These are phyloP conservation scores for Diplosoma virens DNA, from an alignment of 23 tunicate genomes.

Conservation along the genomic window DNA sequence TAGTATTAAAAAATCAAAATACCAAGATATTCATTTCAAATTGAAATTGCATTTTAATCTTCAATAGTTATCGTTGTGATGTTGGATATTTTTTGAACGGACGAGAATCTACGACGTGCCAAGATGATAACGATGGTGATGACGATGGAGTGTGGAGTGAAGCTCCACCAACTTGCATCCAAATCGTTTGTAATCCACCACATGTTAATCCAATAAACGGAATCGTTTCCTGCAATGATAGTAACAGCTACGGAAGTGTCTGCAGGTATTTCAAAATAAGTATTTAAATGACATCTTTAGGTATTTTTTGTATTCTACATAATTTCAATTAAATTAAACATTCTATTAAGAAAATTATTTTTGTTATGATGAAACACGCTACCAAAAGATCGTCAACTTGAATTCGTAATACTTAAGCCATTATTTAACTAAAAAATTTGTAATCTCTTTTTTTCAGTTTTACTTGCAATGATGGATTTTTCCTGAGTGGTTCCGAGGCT, in stretches of 20 bases:
- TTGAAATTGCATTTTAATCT: too few relatives aligned
- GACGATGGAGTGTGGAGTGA: constrained; percentile 29
- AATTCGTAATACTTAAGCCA: too few relatives aligned
- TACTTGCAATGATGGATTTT: constrained; percentile 22
- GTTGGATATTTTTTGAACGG: constrained; percentile 7
- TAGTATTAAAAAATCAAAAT: too few relatives aligned
- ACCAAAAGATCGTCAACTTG: too few relatives aligned
- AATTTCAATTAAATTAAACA: too few relatives aligned
- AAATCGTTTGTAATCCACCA: constrained; percentile 15
- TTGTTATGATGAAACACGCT: too few relatives aligned
- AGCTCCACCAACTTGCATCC: constrained; percentile 10
- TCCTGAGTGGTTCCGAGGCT: neutral
- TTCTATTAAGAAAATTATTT: too few relatives aligned
- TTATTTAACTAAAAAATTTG: too few relatives aligned
- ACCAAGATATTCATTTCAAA: too few relatives aligned
- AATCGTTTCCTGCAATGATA: neutral
- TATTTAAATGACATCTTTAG: too few relatives aligned
- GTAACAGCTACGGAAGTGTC: neutral
- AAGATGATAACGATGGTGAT: constrained; percentile 28
- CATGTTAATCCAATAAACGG: constrained; percentile 3
- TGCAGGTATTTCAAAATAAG: constrained; percentile 14
- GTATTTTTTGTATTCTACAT: too few relatives aligned
- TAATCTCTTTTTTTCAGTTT: constrained; percentile 22
- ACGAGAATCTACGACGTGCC: neutral
- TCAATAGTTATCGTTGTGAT: neutral